Percentiles rank a stretch among this genome's conserved stretches.
phyloP scores from a whole-genome alignment of 2,888 invertebrate species.

The Cosmia trapezina region DNA sequence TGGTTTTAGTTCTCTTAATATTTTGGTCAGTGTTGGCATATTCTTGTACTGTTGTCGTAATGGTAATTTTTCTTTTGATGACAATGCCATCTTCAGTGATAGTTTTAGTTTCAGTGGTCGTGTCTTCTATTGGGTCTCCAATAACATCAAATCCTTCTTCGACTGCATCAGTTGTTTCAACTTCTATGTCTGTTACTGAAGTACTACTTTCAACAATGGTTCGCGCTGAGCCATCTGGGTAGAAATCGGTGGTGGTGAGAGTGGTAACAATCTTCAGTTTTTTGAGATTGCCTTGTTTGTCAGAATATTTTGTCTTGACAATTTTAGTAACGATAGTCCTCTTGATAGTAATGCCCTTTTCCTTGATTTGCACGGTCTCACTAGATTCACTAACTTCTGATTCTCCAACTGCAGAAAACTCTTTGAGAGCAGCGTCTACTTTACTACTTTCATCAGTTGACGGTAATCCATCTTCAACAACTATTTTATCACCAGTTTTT shows the following conservation, averaged over 20 bases:
- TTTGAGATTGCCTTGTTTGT: slow-evolving; percentile 68
- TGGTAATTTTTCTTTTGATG: slow-evolving; percentile 78
- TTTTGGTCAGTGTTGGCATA: slow-evolving; percentile 70
- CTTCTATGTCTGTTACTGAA: slow-evolving; percentile 72
- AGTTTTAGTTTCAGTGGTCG: slow-evolving; percentile 70
- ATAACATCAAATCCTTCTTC: slow-evolving; percentile 73
- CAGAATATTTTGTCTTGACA: slow-evolving; percentile 76
- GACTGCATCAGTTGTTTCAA: slow-evolving; percentile 63
- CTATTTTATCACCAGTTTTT: not conserved
- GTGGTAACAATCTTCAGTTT: slow-evolving; percentile 81
- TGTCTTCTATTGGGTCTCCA: slow-evolving; percentile 74
- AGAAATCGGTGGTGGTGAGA: slow-evolving; percentile 80
- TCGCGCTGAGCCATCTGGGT: slow-evolving; percentile 78
- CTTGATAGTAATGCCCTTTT: slow-evolving; percentile 72
- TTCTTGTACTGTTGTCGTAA: slow-evolving; percentile 75
- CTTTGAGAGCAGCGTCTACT: slow-evolving; percentile 58
- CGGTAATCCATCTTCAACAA: slow-evolving; percentile 41
- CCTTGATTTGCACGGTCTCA: slow-evolving; percentile 69
- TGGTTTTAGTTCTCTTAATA: slow-evolving; percentile 79
- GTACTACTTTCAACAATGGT: slow-evolving; percentile 75
- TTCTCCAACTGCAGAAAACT: slow-evolving; percentile 64
- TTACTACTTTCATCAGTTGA: slow-evolving; percentile 60
- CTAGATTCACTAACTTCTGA: slow-evolving; percentile 70
- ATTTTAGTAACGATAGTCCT: slow-evolving; percentile 77
- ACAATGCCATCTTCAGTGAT: slow-evolving; percentile 74